Evolutionary conservation across 2,113 vertebrate species (phyloP).

Genomic region (Muscicapa adusta): DNA sequence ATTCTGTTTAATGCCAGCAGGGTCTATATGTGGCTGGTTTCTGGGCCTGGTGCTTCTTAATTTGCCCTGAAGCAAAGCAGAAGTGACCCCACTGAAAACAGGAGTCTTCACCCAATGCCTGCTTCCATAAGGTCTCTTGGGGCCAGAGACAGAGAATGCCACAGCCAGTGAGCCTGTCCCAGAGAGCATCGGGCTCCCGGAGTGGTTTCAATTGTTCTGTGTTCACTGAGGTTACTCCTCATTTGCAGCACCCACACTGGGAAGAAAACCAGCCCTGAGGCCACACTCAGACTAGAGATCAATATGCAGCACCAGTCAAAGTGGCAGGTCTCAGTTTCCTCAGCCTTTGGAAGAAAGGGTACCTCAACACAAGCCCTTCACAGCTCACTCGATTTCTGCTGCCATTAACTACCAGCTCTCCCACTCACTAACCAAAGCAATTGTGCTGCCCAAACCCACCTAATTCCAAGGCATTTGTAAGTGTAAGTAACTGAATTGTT

Average conservation of each 20-base stretch:
- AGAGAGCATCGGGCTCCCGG: background rate
- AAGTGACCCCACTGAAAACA: background rate
- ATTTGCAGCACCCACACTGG: background rate
- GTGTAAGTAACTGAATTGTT: background rate
- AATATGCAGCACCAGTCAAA: background rate
- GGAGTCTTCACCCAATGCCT: background rate
- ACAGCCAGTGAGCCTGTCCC: background rate
- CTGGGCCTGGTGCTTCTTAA: background rate
- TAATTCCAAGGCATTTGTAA: conserved; percentile 23
- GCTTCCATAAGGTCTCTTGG: background rate
- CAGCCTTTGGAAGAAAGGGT: background rate
- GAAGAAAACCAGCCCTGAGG: background rate
- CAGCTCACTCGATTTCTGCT: background rate
- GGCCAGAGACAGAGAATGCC: rapidly evolving
- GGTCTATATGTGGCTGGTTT: background rate
- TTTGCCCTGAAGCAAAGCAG: background rate
- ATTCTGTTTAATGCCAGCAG: background rate
- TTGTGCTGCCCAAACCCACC: background rate
- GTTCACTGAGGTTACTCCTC: background rate
- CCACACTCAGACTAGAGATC: background rate
- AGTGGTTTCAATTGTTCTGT: background rate
- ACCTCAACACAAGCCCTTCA: background rate
- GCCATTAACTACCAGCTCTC: background rate
- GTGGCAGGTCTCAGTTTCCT: background rate
- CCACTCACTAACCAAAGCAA: background rate